Evolutionary conservation across 2,113 vertebrate genomes (phyloP).

Genomic region (Sylvilagus bachmani): DNA sequence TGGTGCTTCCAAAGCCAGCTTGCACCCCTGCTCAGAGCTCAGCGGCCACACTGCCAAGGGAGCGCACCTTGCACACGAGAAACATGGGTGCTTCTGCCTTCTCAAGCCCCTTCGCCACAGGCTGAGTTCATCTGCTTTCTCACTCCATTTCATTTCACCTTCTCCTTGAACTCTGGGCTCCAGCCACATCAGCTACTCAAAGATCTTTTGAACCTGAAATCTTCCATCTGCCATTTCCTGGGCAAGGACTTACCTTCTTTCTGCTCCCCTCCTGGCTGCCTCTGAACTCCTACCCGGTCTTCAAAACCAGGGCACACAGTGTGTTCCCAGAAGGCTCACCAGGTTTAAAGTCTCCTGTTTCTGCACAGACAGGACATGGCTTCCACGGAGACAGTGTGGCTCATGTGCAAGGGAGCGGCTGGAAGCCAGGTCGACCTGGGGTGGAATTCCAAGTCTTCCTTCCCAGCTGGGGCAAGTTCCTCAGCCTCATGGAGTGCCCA

Average conservation of each 20-base stretch:
- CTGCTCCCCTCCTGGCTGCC: background rate
- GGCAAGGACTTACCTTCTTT: background rate
- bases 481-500: background rate
- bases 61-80: background rate
- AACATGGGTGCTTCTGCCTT: background rate
- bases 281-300: background rate
- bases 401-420: background rate
- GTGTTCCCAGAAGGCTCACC: background rate
- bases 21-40: background rate
- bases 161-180: background rate
- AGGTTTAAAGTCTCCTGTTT: background rate
- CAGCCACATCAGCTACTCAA: background rate
- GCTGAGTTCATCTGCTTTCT: background rate
- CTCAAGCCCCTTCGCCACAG: background rate
- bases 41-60: background rate
- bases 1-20: background rate
- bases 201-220: background rate
- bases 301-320: background rate
- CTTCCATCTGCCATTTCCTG: background rate
- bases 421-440: background rate
- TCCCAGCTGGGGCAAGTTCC: background rate
- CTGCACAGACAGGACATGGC: background rate
- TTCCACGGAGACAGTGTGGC: too few species aligned
- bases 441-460: background rate
- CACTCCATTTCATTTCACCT: background rate